phyloP scores from a whole-genome alignment of 2,888 invertebrate species.

The Leucoptera coffeella region DNA sequence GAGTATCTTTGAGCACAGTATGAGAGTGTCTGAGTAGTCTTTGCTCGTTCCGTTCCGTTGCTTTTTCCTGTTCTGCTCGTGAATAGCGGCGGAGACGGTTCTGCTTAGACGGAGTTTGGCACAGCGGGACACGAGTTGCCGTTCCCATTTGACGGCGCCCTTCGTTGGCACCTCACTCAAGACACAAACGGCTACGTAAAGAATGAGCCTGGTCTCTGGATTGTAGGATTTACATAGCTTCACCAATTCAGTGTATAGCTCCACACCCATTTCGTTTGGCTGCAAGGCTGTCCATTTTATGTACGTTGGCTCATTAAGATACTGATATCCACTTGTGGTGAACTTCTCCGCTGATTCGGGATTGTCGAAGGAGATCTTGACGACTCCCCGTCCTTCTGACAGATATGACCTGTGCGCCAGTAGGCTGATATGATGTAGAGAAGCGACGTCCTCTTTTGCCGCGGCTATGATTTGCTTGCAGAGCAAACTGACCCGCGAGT shows the following conservation, averaged over 20 bases:
- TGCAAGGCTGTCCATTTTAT: slow-evolving; percentile 79
- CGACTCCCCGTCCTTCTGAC: slow-evolving; percentile 82
- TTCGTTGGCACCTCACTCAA: slow-evolving; percentile 80
- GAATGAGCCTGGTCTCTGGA: slow-evolving; percentile 81
- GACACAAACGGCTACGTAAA: slow-evolving; percentile 85
- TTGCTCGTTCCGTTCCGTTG: slow-evolving; percentile 34
- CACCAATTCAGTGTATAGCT: slow-evolving; percentile 76
- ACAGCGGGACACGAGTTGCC: slow-evolving; percentile 84
- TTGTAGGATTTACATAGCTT: slow-evolving; percentile 88
- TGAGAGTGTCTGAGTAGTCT: slow-evolving; percentile 61
- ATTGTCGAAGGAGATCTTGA: slow-evolving; percentile 84
- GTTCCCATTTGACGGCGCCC: slow-evolving; percentile 80
- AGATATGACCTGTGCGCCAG: slow-evolving; percentile 80
- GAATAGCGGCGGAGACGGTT: slow-evolving; percentile 45
- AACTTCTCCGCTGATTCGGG: slow-evolving; percentile 83
- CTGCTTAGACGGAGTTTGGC: slow-evolving; percentile 75
- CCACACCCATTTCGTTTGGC: slow-evolving; percentile 84
- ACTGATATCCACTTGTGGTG: slow-evolving; percentile 68
- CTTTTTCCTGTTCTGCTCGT: slow-evolving; percentile 31
- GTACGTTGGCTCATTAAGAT: slow-evolving; percentile 76
- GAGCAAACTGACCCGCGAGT: slow-evolving; percentile 83
- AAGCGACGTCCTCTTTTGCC: slow-evolving; percentile 71
- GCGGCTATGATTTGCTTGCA: slow-evolving; percentile 81
- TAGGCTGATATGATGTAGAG: slow-evolving; percentile 71
- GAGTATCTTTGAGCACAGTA: slow-evolving; percentile 68